phyloP scores from a whole-genome alignment of 1,140 invertebrate species.

The Megalonaias nervosa region DNA sequence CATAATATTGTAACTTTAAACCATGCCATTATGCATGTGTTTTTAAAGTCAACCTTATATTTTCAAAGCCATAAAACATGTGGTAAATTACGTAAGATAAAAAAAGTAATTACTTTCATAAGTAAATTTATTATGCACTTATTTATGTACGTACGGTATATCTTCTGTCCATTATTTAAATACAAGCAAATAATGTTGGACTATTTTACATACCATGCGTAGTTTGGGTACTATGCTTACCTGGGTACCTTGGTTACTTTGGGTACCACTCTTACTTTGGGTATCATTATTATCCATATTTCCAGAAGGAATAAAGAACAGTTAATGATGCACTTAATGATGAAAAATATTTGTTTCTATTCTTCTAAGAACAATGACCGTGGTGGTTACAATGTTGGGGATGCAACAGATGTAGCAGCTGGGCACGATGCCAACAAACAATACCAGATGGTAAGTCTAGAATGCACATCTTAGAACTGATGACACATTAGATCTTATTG shows the following conservation, averaged over 20 bases:
- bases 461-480: no score
- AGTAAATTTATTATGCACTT: no score
- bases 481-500: no score
- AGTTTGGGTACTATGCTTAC: neutral
- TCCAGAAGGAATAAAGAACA: neutral
- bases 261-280: no score
- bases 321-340: neutral
- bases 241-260: no score
- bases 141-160: no score
- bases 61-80: no score
- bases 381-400: conserved; percentile 71
- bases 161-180: neutral
- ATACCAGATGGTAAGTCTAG: conserved; percentile 67
- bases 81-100: no score
- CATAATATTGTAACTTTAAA: no score
- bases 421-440: conserved; percentile 61
- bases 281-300: neutral
- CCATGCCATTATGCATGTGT: no score
- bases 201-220: neutral
- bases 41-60: no score
- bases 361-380: conserved; percentile 69
- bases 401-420: conserved; percentile 47
- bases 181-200: neutral
- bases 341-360: neutral
- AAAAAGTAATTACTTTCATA: no score